A percentile compares a stretch with the other conserved stretches of the same genome.
Evolutionary conservation across 92 coral and sea anemone genomes (phyloP).

Genomic region (Muricea muricata): DNA sequence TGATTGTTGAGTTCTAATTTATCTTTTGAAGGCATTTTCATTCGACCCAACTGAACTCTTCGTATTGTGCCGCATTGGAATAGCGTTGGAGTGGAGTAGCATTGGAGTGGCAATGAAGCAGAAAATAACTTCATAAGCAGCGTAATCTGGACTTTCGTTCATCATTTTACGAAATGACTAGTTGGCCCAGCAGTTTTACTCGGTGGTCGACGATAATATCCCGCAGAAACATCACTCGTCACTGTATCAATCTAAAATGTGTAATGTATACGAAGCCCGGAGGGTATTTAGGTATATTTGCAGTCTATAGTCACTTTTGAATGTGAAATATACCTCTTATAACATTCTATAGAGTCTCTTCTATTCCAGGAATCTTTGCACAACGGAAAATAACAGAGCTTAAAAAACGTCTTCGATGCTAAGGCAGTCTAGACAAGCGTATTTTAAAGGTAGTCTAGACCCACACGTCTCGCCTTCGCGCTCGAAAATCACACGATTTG

Average conservation of each 20-base stretch:
- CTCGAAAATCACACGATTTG: background rate
- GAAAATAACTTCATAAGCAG: no score
- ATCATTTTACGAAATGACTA: no score
- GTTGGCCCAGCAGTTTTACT: no score
- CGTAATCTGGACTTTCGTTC: no score
- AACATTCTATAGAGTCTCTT: background rate
- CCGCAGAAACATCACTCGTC: no score
- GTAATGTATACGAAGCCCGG: background rate
- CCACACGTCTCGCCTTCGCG: constrained; percentile 40
- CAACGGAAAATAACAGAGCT: background rate
- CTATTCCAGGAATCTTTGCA: background rate
- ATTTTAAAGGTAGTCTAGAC: constrained; percentile 36
- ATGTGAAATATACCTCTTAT: background rate
- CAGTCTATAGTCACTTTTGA: background rate
- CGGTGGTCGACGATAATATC: no score
- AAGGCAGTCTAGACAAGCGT: constrained; percentile 22
- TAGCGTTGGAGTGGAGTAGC: no score
- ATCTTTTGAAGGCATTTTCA: no score
- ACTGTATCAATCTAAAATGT: background rate
- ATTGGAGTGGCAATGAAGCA: no score
- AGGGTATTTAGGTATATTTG: background rate
- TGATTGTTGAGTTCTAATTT: no score
- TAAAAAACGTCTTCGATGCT: background rate
- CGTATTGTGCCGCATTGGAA: no score
- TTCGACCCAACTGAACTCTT: no score